Base-by-base conservation (phyloP, 2,888 invertebrate species). In the Cephalotes varians region DNA sequence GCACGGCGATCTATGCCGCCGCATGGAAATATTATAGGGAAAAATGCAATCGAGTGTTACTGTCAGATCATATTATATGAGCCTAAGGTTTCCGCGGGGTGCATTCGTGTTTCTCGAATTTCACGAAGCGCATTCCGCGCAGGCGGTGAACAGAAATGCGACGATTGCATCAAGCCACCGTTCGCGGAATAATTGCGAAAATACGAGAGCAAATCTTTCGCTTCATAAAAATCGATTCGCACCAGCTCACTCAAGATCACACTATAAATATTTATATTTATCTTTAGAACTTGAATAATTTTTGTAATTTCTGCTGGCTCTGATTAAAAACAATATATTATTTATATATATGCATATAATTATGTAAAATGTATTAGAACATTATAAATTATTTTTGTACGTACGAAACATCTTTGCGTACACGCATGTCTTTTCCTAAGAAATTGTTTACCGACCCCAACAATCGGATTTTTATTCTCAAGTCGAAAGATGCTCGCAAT, bases 11-110 rank as follows among this genome's bases (percentile, higher is more conserved):
- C 89, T 87, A 83, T 90, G n/a, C n/a, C 83, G 82, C 82, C 25
- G 73, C 83, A 51, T 80, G 86, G 92, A 92, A 93, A 93, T 90
- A 89, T 90, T 91, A 93, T 92, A 91, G 87, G 90, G 87, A 92
- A 91, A 92, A 90, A 88, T 89, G 83, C 85, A 87, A 89, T 90
- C 88, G 87, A 86, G 87, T 90, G 88, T 88, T 90, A 89, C 90
- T 91, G 93, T 93, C 93, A 90, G 93, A 93, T 93, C 93, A 87
- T 91, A 93, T 93, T 92, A 93, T 93, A 86, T 91, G 90, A 87
- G 90, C 90, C 90, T 92, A 92, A 90, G 91, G 92, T 93, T 91
- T 92, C 72, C 92, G 90, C 91, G 90, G 88, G 88, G 87, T 89
- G 86, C 86, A 83, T 87, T 79, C 83, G 89, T 91, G 91, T 91